Conservation (phyloP, 2,888 invertebrate species). For the Chrysolina oricalcia region DNA sequence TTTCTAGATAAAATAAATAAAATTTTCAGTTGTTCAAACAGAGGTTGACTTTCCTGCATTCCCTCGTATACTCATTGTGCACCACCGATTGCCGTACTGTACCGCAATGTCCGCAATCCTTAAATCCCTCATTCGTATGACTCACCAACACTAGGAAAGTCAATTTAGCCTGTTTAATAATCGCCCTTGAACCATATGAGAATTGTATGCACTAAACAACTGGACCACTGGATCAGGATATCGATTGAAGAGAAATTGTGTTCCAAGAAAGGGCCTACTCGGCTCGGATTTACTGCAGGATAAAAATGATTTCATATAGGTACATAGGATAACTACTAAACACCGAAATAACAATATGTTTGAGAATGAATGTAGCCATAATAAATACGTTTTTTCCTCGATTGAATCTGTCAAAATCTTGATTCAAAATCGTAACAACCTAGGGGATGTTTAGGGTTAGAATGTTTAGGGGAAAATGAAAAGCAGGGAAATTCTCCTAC, state of each 20-base stretch:
- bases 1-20: neutral
- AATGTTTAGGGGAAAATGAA: slow-evolving; percentile 53
- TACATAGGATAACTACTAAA: neutral
- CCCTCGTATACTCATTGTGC: too few species aligned
- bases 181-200: neutral
- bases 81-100: neutral
- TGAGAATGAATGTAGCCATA: neutral
- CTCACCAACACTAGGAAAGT: neutral
- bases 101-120: neutral
- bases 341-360: neutral
- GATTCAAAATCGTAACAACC: neutral
- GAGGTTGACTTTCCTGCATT: neutral
- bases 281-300: neutral
- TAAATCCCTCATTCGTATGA: neutral
- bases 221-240: neutral
- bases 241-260: neutral
- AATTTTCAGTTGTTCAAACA: neutral
- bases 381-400: neutral
- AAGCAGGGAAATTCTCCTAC: slow-evolving; percentile 52
- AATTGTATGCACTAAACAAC: neutral
- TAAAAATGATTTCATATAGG: neutral
- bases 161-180: neutral
- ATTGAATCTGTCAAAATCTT: neutral
- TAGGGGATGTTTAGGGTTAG: slow-evolving; percentile 44
- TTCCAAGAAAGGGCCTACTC: neutral